These are phyloP conservation scores for Oscheius sp. DNA, from an alignment of 2,888 invertebrate genomes.

Conservation along the genomic window DNA sequence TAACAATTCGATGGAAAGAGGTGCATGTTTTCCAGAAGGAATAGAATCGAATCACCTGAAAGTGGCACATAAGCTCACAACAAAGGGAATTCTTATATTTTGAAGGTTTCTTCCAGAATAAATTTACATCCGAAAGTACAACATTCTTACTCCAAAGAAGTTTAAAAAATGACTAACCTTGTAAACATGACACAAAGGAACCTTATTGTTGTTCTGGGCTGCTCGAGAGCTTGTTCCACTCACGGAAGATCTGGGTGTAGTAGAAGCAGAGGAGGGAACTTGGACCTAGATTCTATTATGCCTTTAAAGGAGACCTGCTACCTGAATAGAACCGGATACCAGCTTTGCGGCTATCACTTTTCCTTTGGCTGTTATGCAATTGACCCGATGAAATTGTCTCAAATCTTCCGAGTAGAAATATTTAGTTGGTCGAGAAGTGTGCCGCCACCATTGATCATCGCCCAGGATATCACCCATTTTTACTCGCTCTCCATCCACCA, in stretches of 20 bases:
- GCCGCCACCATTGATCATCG: conserved; percentile 69
- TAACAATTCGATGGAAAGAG: conserved; percentile 70
- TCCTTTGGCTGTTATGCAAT: conserved; percentile 66
- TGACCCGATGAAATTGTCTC: conserved; percentile 68
- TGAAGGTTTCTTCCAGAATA: not conserved
- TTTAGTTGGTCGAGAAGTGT: conserved; percentile 68
- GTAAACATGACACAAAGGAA: conserved; percentile 65
- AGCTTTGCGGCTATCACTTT: conserved; percentile 55
- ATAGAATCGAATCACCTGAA: conserved; percentile 68
- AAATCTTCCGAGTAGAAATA: conserved; percentile 69
- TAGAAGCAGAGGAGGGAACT: conserved; percentile 36
- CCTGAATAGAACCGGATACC: conserved; percentile 37
- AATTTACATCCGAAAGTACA: conserved; percentile 2
- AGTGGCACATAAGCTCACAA: not conserved
- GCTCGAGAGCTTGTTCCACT: conserved; percentile 45
- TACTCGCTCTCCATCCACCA: conserved; percentile 69
- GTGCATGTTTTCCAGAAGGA: conserved; percentile 70
- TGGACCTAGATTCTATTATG: not conserved
- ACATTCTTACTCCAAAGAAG: not conserved
- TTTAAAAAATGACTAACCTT: conserved; percentile 39
- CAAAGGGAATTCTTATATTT: not conserved
- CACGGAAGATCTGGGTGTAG: conserved; percentile 46
- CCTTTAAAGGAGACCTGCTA: not conserved
- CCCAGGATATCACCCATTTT: conserved; percentile 68
- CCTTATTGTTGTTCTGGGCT: conserved; percentile 33